A percentile compares a stretch with the other conserved stretches of the same genome.
These are phyloP conservation scores for Sarcophilus harrisii DNA, from an alignment of 2,797 vertebrate genomes.

Conservation along the genomic window DNA sequence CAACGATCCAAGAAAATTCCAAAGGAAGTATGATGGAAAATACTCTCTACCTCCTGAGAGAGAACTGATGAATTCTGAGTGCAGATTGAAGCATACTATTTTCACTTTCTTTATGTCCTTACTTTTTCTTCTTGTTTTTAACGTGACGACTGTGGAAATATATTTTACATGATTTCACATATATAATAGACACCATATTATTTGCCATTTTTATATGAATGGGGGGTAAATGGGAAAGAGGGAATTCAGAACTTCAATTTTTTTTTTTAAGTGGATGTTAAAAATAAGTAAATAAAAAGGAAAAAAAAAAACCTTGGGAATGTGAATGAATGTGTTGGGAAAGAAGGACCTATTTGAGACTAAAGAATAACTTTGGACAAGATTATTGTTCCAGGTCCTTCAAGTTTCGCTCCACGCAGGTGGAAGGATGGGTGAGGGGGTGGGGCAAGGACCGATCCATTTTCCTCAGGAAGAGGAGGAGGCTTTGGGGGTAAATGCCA, in stretches of 20 bases:
- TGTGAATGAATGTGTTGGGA: background rate
- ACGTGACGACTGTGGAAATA: background rate
- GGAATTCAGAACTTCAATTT: background rate
- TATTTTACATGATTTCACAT: background rate
- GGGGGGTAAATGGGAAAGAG: background rate
- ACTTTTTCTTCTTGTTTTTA: background rate
- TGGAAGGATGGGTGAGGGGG: fast-evolving
- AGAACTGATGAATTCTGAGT: background rate
- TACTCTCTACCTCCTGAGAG: background rate
- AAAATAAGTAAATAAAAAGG: background rate
- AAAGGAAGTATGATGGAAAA: background rate
- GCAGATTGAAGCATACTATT: background rate
- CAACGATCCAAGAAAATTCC: background rate
- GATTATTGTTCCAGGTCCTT: background rate
- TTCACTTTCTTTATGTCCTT: background rate
- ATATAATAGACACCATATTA: background rate
- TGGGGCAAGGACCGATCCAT: constrained; percentile 29
- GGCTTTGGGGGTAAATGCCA: background rate
- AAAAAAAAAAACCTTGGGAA: background rate
- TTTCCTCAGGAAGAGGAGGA: background rate
- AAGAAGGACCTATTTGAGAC: background rate
- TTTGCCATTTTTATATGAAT: background rate
- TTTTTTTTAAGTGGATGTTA: background rate
- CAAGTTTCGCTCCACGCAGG: background rate
- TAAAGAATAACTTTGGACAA: background rate